Percentiles rank a stretch among this genome's conserved stretches.
These are phyloP conservation scores for Idris sp. DNA, from an alignment of 1,140 invertebrate genomes.

Conservation along the genomic window DNA sequence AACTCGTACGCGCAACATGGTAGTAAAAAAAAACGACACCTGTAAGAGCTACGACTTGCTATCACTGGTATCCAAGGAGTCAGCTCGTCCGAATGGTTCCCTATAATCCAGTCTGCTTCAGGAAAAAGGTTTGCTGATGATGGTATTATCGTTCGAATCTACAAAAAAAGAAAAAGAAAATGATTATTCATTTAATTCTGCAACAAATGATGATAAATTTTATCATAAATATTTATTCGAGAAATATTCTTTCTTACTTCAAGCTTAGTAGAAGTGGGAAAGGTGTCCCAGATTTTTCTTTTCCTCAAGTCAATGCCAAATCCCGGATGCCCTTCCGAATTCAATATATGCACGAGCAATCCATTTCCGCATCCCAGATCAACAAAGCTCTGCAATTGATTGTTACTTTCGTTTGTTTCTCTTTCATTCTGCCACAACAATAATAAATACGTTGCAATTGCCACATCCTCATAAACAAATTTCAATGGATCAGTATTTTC, in stretches of 20 bases:
- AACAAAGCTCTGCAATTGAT: constrained; percentile 87
- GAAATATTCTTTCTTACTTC: constrained; percentile 70
- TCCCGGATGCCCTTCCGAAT: constrained; percentile 90
- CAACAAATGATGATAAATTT: background rate
- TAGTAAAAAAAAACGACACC: constrained; percentile 90
- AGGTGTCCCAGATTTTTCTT: constrained; percentile 94
- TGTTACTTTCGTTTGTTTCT: constrained; percentile 66
- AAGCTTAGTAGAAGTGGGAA: constrained; percentile 79
- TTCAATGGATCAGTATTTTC: constrained; percentile 96
- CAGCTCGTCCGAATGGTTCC: constrained; percentile 99
- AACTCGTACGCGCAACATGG: constrained; percentile 97
- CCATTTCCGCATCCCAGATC: constrained; percentile 99
- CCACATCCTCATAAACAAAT: constrained; percentile 97
- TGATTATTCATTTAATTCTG: no score
- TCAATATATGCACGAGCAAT: constrained; percentile 92
- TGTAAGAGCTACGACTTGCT: constrained; percentile 84
- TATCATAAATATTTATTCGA: constrained; percentile 1
- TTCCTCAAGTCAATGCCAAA: constrained; percentile 92
- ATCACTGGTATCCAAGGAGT: constrained; percentile 98
- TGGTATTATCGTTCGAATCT: constrained; percentile 84
- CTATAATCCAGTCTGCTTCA: constrained; percentile 95
- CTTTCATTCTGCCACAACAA: constrained; percentile 84
- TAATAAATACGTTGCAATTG: constrained; percentile 94
- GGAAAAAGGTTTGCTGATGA: constrained; percentile 84
- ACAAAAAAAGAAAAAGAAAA: constrained; percentile 45